Evolutionary conservation across 2,888 invertebrate species (phyloP), one percentile per base, ranked within the genome.

Genomic region (Diaphora mendica): DNA sequence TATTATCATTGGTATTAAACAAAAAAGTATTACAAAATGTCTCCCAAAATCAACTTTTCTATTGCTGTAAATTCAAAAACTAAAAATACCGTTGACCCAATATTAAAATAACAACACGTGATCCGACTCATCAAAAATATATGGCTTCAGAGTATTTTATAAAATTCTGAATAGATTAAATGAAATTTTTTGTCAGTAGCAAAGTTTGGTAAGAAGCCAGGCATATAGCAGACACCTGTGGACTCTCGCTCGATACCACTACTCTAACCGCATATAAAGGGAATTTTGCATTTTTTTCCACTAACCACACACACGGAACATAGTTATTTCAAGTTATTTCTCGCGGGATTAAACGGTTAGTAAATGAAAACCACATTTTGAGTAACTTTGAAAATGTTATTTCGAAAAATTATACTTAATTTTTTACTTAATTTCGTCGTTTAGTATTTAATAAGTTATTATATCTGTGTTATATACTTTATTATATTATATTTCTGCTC

Each of bases 201-300:
- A 69, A 74, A 70, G 67, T 67, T 74, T 62, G 71, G 74, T 64
- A 75, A 75, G 71, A 35, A 72, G 64, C 44, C 74, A 68, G 48
- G 26, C 59, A 44, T 44, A 68, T 44, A 62, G 20, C 26, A 71
- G 35, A 75, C 84, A 82, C 84, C 82, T 82, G 82, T 78, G 75
- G 72, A 73, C 78, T 20, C 26, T 42, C 72, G 81, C 79, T 84
- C 85, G 75, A 82, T 85, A 77, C 33, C 23, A 80, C 73, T 77
- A 67, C 67, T 78, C 70, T 71, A 74, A 33, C 76, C 75, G 35
- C 67, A 76, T 79, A 73, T 76, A 72, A 69, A 68, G 62, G 30
- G 30, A 76, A 79, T 83, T 84, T 55, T 73, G 66, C 70, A 80
- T 80, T 82, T 84, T 23, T 83, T 83, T 80, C 48, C 1, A 30